A percentile compares a stretch with the other conserved stretches of the same genome.
phyloP scores from a whole-genome alignment of 2,113 vertebrate species.

The Archocentrus centrarchus region DNA sequence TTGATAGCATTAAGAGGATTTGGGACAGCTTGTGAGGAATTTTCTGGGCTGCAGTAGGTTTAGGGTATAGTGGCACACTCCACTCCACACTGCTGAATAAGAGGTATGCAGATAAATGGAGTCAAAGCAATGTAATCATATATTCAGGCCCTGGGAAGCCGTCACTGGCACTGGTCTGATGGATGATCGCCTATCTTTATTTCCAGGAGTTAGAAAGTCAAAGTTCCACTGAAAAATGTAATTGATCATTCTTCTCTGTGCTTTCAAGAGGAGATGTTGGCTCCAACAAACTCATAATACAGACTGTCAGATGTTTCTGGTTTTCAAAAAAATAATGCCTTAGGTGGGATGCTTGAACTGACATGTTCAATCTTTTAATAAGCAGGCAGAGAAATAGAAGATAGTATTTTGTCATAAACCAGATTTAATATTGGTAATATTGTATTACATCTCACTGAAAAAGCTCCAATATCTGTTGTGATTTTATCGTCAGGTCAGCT shows the following conservation, averaged over 20 bases:
- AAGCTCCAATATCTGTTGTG: background rate
- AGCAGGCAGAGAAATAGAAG: background rate
- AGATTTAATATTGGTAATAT: slow-evolving; percentile 6
- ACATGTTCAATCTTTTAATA: slow-evolving; percentile 26
- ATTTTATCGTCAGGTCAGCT: slow-evolving; percentile 5
- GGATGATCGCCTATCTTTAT: slow-evolving; percentile 54
- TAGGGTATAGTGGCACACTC: slow-evolving; percentile 21
- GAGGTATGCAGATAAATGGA: slow-evolving; percentile 62
- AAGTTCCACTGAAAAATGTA: slow-evolving; percentile 38
- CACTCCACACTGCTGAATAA: slow-evolving; percentile 60
- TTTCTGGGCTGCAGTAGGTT: slow-evolving; percentile 42
- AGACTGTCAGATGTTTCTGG: background rate
- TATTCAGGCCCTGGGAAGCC: slow-evolving; percentile 45
- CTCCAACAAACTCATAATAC: slow-evolving; percentile 7
- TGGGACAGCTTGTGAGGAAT: slow-evolving; percentile 69
- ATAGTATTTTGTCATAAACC: background rate
- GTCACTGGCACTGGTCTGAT: slow-evolving; percentile 33
- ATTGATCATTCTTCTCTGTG: slow-evolving; percentile 37
- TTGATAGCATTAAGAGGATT: slow-evolving; percentile 73
- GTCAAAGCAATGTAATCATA: slow-evolving; percentile 55
- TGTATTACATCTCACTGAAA: background rate
- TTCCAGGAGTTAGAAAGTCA: slow-evolving; percentile 47
- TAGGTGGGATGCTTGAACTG: background rate
- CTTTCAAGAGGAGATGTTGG: slow-evolving; percentile 1
- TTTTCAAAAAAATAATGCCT: background rate